A percentile compares a stretch with the other conserved stretches of the same genome.
Evolutionary conservation across 2,797 vertebrate genomes (phyloP).

Genomic region (Sorex maritimensis): DNA sequence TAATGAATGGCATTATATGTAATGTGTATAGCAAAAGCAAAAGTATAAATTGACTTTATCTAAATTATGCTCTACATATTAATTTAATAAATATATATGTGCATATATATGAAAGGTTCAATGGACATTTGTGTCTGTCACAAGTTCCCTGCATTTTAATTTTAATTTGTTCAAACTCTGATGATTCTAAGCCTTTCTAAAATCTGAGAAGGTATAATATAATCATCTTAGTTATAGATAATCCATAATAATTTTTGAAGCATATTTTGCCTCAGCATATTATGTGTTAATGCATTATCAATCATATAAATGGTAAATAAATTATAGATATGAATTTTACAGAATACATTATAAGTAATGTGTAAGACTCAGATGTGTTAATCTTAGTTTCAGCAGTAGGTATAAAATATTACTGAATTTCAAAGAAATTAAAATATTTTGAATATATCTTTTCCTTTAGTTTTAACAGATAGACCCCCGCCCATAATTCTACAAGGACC

Average conservation of each 20-base stretch:
- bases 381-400: not conserved
- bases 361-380: not conserved
- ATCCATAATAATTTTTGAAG: not conserved
- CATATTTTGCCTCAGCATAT: not conserved
- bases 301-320: not conserved
- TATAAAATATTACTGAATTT: not conserved
- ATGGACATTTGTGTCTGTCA: not conserved
- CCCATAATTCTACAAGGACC: conserved; percentile 99
- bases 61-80: no score
- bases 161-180: conserved; percentile 20
- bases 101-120: conserved; percentile 20
- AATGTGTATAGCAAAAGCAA: no score
- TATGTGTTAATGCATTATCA: not conserved
- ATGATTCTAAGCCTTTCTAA: conserved; percentile 14
- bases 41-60: no score
- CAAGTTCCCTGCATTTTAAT: conserved; percentile 43
- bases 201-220: conserved; percentile 42
- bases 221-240: conserved; percentile 3
- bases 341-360: not conserved
- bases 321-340: not conserved
- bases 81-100: no score
- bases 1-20: not conserved
- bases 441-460: conserved; percentile 88
- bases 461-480: conserved; percentile 97
- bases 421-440: conserved; percentile 58